These are phyloP conservation scores for Uloborus plumipes DNA, from an alignment of 2,888 invertebrate genomes.

Conservation along the genomic window DNA sequence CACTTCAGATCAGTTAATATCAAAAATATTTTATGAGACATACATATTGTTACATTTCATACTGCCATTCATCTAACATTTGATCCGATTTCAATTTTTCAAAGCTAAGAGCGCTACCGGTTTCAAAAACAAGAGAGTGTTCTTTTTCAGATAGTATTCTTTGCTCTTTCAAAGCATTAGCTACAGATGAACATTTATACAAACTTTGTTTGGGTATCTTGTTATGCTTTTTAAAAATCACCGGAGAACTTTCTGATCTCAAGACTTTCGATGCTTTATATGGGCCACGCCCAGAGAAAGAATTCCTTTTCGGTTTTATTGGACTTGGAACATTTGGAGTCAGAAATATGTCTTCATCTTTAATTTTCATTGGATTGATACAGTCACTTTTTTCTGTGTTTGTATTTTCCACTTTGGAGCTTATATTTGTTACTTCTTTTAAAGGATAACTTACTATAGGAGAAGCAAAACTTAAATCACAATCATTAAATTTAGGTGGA, in stretches of 20 bases:
- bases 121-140: neutral
- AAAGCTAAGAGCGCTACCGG: conserved; percentile 17
- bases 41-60: conserved; percentile 14
- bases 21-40: no score
- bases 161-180: neutral
- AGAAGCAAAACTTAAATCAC: conserved; percentile 2
- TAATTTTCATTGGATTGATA: neutral
- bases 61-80: conserved; percentile 19
- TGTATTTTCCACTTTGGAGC: neutral
- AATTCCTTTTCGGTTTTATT: conserved; percentile 30
- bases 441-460: conserved; percentile 8
- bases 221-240: neutral
- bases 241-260: conserved; percentile 44
- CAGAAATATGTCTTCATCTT: conserved; percentile 15
- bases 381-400: neutral
- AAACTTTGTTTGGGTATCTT: neutral
- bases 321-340: neutral
- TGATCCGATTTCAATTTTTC: conserved; percentile 24
- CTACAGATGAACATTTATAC: neutral
- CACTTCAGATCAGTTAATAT: neutral
- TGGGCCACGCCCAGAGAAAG: conserved; percentile 25
- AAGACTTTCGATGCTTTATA: conserved; percentile 7
- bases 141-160: neutral
- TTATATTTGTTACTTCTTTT: conserved; percentile 26
- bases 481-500: conserved; percentile 36